Percentiles rank a stretch among this genome's conserved stretches.
These are phyloP conservation scores for Drosophila suzukii DNA, from an alignment of 1,140 invertebrate genomes.

Conservation along the genomic window DNA sequence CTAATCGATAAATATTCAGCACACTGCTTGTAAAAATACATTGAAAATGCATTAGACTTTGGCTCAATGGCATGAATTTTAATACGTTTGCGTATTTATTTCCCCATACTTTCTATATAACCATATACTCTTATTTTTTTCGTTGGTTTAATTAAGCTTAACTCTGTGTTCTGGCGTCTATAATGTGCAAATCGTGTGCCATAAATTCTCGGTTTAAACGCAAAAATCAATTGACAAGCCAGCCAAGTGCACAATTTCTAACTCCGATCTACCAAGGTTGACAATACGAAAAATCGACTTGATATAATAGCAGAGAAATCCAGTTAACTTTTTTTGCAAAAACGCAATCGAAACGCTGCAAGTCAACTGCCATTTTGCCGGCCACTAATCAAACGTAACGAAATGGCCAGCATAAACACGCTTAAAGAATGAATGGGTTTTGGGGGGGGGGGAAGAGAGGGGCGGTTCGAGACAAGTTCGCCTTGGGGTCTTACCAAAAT, in stretches of 20 bases:
- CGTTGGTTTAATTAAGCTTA: constrained; percentile 62
- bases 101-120: constrained; percentile 20
- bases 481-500: constrained; percentile 80
- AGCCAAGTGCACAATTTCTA: constrained; percentile 79
- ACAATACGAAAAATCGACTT: constrained; percentile 44
- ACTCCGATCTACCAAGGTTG: constrained; percentile 61
- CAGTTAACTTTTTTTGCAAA: constrained; percentile 60
- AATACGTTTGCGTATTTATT: constrained; percentile 36
- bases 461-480: constrained; percentile 67
- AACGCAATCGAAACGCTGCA: constrained; percentile 70
- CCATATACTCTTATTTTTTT: constrained; percentile 6
- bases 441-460: too few relatives aligned
- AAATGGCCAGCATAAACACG: constrained; percentile 78
- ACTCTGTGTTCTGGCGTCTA: constrained; percentile 42
- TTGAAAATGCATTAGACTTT: constrained; percentile 80
- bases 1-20: constrained; percentile 78
- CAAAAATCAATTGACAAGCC: constrained; percentile 58
- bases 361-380: constrained; percentile 80
- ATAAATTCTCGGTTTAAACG: constrained; percentile 66
- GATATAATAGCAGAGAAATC: constrained; percentile 55
- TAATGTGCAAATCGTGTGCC: constrained; percentile 78
- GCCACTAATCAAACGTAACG: constrained; percentile 80
- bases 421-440: constrained; percentile 65
- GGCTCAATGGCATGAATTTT: constrained; percentile 67
- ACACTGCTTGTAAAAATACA: constrained; percentile 74